Evolutionary conservation across 1,140 invertebrate species (phyloP), one percentile per base, ranked within the genome.

Genomic region (Tribolium castaneum): DNA sequence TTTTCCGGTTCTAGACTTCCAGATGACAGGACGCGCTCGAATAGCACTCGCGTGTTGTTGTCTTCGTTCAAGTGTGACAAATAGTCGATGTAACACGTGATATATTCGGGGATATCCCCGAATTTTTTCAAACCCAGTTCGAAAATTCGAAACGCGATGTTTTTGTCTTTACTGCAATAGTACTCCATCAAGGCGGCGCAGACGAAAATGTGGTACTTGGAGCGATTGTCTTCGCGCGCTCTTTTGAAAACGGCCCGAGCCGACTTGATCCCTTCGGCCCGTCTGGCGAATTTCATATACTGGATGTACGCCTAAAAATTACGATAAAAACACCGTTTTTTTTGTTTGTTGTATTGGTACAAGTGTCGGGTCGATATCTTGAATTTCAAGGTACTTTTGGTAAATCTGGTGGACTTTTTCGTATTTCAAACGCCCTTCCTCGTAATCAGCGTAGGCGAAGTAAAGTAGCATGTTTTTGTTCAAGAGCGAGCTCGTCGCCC

Each of bases 41-140:
- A 99, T 12, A 99, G 88, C 39, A 99, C 98, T 78, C 98, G 88
- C 0, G 98, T 99, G 86, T 99, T 99, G 87, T 99, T 99, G 86
- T 99, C 98, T 92, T 99, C 98, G 89, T 99, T 99, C 6, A 99
- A 89, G 92, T 99, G 97, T 6, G 97, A 98, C 80, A 99, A 90
- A 86, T 99, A 99, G 85, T 99, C 97, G 75, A 99, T 96, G 84
- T 99, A 99, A 84, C 95, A 95, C 70, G 97, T 89, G 74, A 99
- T 94, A 85, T 98, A 99, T 83, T 99, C 97, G 0, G 97, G 94
- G 86, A 96, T 95, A 83, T 97, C 94, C 0, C 93, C 94, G 88
- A 97, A 99, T 86, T 98, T 98, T 87, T 99, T 99, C 10, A 99
- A 88, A 0, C 98, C 99, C 14, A 99, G 89, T 88, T 99, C 98